Evolutionary conservation across 2,888 invertebrate genomes (phyloP).

Genomic region (Agelastica alni): DNA sequence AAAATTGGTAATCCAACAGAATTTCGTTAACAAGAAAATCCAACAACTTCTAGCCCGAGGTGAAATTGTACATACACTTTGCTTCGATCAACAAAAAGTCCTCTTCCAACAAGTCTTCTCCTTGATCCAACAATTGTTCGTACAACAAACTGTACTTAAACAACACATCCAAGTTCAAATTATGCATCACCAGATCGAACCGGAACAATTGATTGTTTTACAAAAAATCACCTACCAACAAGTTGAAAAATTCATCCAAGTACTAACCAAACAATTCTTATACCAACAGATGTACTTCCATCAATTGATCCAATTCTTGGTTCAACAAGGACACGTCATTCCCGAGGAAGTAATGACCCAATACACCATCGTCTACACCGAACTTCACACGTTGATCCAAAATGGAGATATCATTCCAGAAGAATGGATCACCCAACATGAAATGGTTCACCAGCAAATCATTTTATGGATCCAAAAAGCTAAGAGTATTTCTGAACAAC

Average conservation of each 20-base stretch:
- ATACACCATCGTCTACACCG: background rate
- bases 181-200: background rate
- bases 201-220: background rate
- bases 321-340: background rate
- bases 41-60: background rate
- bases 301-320: background rate
- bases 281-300: background rate
- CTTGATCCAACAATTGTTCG: background rate
- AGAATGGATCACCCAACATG: background rate
- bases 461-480: background rate
- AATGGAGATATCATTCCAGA: background rate
- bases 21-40: background rate
- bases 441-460: background rate
- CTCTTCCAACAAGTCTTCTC: background rate
- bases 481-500: background rate
- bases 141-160: no score
- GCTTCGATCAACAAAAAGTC: background rate
- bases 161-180: background rate
- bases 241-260: background rate
- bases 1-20: background rate
- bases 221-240: background rate
- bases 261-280: background rate
- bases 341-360: background rate
- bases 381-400: background rate
- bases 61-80: background rate